Evolutionary conservation across 2,888 invertebrate species (phyloP), one percentile per base, ranked within the genome.

Genomic region (Amiota minor): DNA sequence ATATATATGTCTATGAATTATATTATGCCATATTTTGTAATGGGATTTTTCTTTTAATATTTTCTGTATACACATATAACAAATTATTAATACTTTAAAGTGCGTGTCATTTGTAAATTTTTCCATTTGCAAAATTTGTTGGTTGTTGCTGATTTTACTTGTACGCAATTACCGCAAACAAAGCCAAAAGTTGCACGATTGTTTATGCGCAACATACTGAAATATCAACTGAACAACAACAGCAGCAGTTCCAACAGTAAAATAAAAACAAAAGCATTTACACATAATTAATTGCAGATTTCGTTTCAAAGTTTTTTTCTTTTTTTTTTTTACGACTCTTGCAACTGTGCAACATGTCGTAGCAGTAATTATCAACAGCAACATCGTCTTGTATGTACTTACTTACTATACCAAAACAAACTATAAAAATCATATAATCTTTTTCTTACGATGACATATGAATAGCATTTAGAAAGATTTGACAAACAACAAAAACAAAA

Each of bases 201-300:
- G 59, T 20, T 9, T 62, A 23, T 68, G 49, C 35, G 67, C 67
- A 68, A 68, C 67, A 68, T 68, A 18, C 49, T 68, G 67, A 53
- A 68, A 68, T 68, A 68, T 68, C 50, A 53, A 53, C 50, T 68
- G 20, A 23, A 20, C 67, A 65, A 47, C 53, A 68, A 20, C 62
- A 59, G 18, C 56, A 69, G 55, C 23, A 46, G n/a, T 59, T 2
- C 47, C 70, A 70, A 59, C 70, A 70, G 35, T 16, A 50, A 18
- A 23, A 45, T 70, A 16, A 45, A 47, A 70, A 53, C 56, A 72
- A 47, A 78, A 74, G 77, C 70, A 75, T 77, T 80, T 80, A 78
- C 81, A 76, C 81, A 80, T 75, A 75, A 75, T 80, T 78, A 78
- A 76, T 76, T 75, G 77, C 74, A 75, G 74, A 76, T 78, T 76